phyloP scores from a whole-genome alignment of 92 coral and sea anemone genomes.

The Muricea muricata region DNA sequence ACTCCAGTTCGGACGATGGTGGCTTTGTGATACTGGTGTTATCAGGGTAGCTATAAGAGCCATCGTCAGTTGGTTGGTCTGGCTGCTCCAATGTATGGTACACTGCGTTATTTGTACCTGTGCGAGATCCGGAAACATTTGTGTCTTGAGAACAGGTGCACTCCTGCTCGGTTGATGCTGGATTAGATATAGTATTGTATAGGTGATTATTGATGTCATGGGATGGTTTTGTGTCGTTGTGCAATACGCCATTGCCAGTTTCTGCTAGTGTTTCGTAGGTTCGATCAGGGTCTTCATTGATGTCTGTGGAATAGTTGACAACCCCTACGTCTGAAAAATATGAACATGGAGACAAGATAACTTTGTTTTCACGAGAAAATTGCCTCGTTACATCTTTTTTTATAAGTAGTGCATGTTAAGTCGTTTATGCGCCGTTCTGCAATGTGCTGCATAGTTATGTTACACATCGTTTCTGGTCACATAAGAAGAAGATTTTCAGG shows the following conservation, averaged over 20 bases:
- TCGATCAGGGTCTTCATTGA: slow-evolving; percentile 15
- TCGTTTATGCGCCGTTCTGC: too few relatives aligned
- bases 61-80: background rate
- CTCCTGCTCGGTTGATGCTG: background rate
- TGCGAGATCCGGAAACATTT: background rate
- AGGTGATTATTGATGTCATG: background rate
- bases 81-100: background rate
- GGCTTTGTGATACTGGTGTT: background rate
- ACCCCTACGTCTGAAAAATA: background rate
- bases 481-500: too few relatives aligned
- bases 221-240: background rate
- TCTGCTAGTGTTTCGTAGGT: background rate
- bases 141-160: background rate
- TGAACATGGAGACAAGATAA: background rate
- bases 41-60: background rate
- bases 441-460: too few relatives aligned
- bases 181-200: background rate
- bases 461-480: too few relatives aligned
- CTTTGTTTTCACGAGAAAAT: background rate
- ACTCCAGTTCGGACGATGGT: background rate
- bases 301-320: background rate
- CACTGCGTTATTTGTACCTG: background rate
- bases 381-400: too few relatives aligned
- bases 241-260: background rate
- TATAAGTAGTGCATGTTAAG: too few relatives aligned